Evolutionary conservation across 2,113 vertebrate species (phyloP).

Genomic region (Strix uralensis): DNA sequence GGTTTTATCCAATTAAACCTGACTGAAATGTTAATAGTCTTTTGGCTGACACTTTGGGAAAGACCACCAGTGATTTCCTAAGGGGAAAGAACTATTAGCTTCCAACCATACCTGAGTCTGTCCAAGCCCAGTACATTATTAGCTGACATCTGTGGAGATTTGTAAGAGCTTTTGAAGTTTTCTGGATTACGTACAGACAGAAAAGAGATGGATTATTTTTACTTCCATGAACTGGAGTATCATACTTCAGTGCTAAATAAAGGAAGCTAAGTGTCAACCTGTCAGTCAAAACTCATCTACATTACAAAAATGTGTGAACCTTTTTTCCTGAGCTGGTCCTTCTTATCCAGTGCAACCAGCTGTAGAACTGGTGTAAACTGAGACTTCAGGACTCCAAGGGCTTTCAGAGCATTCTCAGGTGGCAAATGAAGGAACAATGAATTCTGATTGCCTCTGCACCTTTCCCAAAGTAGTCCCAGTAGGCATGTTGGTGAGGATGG

Average conservation of each 20-base stretch:
- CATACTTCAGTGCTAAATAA: constrained; percentile 1
- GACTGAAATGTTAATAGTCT: background rate
- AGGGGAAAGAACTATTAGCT: background rate
- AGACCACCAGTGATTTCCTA: constrained; percentile 12
- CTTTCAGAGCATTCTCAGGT: background rate
- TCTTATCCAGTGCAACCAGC: background rate
- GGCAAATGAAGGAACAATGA: background rate
- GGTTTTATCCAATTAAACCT: constrained; percentile 5
- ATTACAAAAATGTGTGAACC: background rate
- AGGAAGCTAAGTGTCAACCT: constrained; percentile 29
- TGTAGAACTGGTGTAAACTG: background rate
- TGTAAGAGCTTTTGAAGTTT: constrained; percentile 9
- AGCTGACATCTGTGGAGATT: background rate
- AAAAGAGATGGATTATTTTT: constrained; percentile 36
- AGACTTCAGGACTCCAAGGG: background rate
- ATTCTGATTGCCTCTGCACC: background rate
- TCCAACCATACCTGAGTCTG: background rate
- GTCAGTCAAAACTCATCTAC: constrained; percentile 38
- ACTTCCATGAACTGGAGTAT: background rate
- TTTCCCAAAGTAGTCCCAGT: background rate
- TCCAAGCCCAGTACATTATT: background rate
- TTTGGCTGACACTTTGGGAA: background rate
- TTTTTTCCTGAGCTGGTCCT: background rate
- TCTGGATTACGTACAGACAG: background rate
- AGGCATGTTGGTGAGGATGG: rapidly evolving